Evolutionary conservation across 2,113 vertebrate species (phyloP).

Genomic region (Meriones unguiculatus): DNA sequence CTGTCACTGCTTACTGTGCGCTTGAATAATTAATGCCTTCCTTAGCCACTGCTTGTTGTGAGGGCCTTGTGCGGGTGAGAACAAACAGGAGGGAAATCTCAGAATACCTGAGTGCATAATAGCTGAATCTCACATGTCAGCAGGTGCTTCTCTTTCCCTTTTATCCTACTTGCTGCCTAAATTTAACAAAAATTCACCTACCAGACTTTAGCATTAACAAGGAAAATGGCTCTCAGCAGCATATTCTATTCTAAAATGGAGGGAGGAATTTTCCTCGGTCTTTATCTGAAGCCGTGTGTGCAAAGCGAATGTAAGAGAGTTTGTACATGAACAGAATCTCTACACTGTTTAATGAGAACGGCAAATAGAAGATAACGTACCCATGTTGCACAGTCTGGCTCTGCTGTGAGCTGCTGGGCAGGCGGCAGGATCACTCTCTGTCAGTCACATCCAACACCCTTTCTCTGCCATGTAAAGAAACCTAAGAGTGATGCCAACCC

Average conservation of each 20-base stretch:
- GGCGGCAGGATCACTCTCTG: conserved; percentile 25
- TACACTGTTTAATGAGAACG: background rate
- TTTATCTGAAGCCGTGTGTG: conserved; percentile 28
- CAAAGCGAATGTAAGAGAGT: background rate
- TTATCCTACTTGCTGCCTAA: conserved; percentile 13
- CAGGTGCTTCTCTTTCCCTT: background rate
- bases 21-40: conserved; percentile 25
- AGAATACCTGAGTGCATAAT: background rate
- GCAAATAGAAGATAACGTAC: background rate
- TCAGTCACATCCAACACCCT: conserved; percentile 48
- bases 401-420: background rate
- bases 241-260: conserved; percentile 40
- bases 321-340: background rate
- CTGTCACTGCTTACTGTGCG: background rate
- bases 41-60: background rate
- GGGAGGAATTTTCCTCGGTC: conserved; percentile 47
- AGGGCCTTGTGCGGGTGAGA: background rate
- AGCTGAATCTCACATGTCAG: conserved; percentile 24
- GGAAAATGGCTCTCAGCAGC: conserved; percentile 17
- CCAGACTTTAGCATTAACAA: conserved; percentile 25
- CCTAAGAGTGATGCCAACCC: conserved; percentile 5
- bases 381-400: background rate
- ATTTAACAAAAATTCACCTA: conserved; percentile 47
- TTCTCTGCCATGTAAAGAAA: conserved; percentile 39
- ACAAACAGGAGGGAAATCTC: conserved; percentile 40